Percentiles rank a stretch among this genome's conserved stretches.
Evolutionary conservation across 2,797 vertebrate species (phyloP).

Genomic region (Sus cebifrons): DNA sequence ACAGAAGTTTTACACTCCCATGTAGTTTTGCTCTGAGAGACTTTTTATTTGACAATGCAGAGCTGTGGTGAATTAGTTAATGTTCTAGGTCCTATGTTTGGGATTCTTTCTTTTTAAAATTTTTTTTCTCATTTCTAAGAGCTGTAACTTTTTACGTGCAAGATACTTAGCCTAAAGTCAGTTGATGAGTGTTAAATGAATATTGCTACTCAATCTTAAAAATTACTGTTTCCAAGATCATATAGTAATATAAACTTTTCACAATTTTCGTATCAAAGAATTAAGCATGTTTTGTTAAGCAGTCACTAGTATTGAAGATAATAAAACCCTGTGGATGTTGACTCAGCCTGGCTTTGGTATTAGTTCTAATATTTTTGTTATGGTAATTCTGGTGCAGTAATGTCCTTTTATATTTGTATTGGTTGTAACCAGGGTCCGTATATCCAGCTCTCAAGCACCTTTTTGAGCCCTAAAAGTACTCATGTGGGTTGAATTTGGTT

Average conservation of each 20-base stretch:
- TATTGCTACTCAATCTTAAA: not conserved
- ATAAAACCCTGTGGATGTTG: not conserved
- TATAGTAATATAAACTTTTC: not conserved
- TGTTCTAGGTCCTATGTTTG: not conserved
- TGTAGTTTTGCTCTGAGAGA: not conserved
- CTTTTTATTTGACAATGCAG: not conserved
- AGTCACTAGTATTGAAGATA: not conserved
- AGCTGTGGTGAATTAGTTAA: not conserved
- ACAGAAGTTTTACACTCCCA: slow-evolving; percentile 53
- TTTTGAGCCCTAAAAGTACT: not conserved
- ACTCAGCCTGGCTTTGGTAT: not conserved
- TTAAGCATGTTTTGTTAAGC: not conserved
- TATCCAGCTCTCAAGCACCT: not conserved
- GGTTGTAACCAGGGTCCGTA: not conserved
- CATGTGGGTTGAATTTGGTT: not conserved
- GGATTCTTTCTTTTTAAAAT: not conserved
- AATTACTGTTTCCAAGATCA: slow-evolving; percentile 20
- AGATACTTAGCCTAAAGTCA: slow-evolving; percentile 21
- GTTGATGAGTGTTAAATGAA: not conserved
- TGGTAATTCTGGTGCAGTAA: not conserved
- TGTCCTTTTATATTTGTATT: not conserved
- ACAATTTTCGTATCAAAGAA: not conserved
- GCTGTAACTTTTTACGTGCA: slow-evolving; percentile 13
- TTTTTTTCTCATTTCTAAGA: slow-evolving; percentile 12
- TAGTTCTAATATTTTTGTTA: slow-evolving; percentile 14